phyloP scores from a whole-genome alignment of 2,113 vertebrate genomes.

The Chamaetylas fuelleborni region DNA sequence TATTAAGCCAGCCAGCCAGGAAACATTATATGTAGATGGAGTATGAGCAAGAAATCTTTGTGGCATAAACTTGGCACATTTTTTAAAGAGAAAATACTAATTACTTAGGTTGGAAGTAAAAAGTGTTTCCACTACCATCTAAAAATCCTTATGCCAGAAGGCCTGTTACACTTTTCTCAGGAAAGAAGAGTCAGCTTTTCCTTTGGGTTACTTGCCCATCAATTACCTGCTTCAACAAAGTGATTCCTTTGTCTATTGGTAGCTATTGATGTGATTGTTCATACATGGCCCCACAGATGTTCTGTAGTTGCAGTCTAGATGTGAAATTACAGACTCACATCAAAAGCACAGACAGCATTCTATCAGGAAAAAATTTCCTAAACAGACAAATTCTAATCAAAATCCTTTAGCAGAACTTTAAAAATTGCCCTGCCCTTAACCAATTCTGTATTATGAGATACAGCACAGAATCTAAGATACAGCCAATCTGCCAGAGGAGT shows the following conservation, averaged over 20 bases:
- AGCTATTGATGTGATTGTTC: neutral
- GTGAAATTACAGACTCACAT: neutral
- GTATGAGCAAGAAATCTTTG: neutral
- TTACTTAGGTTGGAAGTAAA: neutral
- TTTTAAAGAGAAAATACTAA: conserved; percentile 8
- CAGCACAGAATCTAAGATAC: neutral
- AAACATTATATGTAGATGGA: neutral
- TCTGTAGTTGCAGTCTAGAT: neutral
- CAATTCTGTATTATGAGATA: neutral
- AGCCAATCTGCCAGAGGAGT: neutral
- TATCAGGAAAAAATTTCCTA: neutral
- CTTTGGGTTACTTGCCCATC: neutral
- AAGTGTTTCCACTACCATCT: neutral
- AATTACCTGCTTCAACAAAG: neutral
- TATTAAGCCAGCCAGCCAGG: neutral
- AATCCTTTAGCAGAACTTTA: neutral
- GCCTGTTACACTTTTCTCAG: neutral
- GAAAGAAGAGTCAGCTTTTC: neutral
- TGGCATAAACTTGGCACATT: neutral
- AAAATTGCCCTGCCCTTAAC: neutral
- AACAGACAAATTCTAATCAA: neutral
- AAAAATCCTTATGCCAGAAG: neutral
- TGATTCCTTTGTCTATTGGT: neutral
- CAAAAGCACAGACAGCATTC: neutral
- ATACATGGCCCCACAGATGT: neutral